phyloP scores from a whole-genome alignment of 2,797 vertebrate genomes.

The Oreochromis mossambicus region DNA sequence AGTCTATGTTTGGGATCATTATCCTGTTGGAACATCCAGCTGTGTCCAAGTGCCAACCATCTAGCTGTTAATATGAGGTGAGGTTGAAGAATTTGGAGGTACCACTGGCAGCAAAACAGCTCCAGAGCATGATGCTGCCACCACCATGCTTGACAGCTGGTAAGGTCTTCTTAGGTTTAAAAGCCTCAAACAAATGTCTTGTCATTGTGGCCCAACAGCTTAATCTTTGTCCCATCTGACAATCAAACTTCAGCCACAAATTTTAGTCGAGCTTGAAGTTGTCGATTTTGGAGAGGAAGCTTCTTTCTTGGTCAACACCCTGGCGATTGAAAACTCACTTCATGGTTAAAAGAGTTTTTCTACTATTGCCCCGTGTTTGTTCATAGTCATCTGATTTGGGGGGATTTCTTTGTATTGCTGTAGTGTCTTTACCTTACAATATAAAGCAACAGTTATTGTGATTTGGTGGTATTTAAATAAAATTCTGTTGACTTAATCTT shows the following conservation, averaged over 20 bases:
- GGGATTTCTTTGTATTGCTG: not conserved
- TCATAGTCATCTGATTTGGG: not conserved
- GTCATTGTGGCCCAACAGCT: not conserved
- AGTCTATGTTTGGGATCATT: not conserved
- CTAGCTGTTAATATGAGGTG: not conserved
- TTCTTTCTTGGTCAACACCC: not conserved
- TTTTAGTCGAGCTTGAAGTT: not conserved
- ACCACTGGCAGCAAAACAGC: not conserved
- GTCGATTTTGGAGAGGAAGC: not conserved
- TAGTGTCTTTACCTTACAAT: not conserved
- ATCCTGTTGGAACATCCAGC: not conserved
- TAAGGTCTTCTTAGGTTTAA: not conserved
- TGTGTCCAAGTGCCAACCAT: not conserved
- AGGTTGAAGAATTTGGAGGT: not conserved
- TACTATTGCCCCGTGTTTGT: not conserved
- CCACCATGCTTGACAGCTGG: not conserved
- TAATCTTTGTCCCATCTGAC: not conserved
- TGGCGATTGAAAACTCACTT: not conserved
- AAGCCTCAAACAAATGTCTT: not conserved
- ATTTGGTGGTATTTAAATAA: not conserved
- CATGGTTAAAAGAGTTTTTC: not conserved
- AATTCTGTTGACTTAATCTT: not conserved
- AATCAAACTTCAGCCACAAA: not conserved
- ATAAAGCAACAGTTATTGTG: not conserved
- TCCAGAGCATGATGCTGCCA: not conserved